phyloP scores from a whole-genome alignment of 2,888 invertebrate genomes.

The Phengaris alcon region DNA sequence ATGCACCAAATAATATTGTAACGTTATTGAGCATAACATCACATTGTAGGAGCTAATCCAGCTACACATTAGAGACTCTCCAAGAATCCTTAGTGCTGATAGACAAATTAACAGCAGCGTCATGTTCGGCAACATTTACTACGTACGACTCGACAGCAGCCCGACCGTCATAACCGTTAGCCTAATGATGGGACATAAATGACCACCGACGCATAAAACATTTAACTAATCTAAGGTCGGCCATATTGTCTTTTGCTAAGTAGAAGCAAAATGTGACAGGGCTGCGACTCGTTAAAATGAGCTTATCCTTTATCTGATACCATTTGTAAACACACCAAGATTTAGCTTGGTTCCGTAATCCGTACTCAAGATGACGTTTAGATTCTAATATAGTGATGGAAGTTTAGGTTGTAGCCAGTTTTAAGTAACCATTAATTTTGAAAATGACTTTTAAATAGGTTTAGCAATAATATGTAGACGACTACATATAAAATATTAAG shows the following conservation, averaged over 20 bases:
- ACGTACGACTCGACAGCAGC: slow-evolving; percentile 29
- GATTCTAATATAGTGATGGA: neutral
- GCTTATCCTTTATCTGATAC: slow-evolving; percentile 22
- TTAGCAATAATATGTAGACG: too few species aligned
- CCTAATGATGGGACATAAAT: slow-evolving; percentile 65
- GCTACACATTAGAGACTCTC: neutral
- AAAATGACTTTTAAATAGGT: too few species aligned
- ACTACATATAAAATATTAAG: too few species aligned
- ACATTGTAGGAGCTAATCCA: neutral
- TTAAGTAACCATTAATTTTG: neutral
- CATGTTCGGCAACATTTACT: slow-evolving; percentile 20
- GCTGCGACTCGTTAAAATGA: slow-evolving; percentile 14
- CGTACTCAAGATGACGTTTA: neutral
- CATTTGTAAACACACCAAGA: neutral
- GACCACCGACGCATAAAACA: slow-evolving; percentile 62
- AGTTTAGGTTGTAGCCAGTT: neutral
- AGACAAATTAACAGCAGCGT: slow-evolving; percentile 24
- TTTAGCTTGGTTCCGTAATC: slow-evolving; percentile 9
- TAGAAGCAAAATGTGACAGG: slow-evolving; percentile 39
- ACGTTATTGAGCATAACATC: neutral
- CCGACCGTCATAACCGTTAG: slow-evolving; percentile 60
- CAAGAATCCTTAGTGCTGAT: slow-evolving; percentile 2
- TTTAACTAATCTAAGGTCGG: slow-evolving; percentile 65
- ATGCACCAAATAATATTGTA: too few species aligned
- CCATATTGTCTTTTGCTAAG: slow-evolving; percentile 51